Evolutionary conservation across 2,888 invertebrate species (phyloP).

Genomic region (Pyrrhosoma nymphula): DNA sequence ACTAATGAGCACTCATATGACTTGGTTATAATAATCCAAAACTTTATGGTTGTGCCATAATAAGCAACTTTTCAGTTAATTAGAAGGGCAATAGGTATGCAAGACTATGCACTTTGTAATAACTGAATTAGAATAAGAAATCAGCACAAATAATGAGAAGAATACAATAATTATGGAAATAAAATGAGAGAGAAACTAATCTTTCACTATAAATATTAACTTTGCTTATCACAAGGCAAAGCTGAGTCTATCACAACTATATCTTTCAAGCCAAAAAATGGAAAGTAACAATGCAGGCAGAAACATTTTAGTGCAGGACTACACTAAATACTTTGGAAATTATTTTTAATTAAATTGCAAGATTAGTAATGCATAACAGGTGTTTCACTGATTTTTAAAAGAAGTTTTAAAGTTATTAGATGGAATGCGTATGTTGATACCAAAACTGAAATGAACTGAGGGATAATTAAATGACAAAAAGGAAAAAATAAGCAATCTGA

Average conservation of each 20-base stretch:
- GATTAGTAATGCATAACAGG: not conserved
- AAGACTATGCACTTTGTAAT: too few relatives aligned
- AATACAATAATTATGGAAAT: not conserved
- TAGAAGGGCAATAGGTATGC: not conserved
- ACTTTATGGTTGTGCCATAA: not conserved
- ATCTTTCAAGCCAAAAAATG: not conserved
- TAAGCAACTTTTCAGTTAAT: not conserved
- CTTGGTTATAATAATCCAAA: not conserved
- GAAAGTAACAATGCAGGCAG: slow-evolving; percentile 39
- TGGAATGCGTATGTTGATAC: not conserved
- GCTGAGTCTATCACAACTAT: slow-evolving; percentile 39
- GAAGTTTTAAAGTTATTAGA: not conserved
- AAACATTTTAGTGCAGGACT: slow-evolving; percentile 23
- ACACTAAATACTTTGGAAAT: not conserved
- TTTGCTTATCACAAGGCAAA: not conserved
- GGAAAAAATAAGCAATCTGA: not conserved
- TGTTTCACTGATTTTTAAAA: not conserved
- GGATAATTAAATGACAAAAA: not conserved
- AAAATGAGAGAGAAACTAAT: not conserved
- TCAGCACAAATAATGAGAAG: not conserved
- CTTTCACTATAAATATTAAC: not conserved
- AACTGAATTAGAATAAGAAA: not conserved
- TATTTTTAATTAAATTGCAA: not conserved
- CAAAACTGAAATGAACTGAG: not conserved
- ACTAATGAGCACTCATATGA: not conserved